Conservation (phyloP, 2,113 vertebrate species). For the Calyptomena viridis region DNA sequence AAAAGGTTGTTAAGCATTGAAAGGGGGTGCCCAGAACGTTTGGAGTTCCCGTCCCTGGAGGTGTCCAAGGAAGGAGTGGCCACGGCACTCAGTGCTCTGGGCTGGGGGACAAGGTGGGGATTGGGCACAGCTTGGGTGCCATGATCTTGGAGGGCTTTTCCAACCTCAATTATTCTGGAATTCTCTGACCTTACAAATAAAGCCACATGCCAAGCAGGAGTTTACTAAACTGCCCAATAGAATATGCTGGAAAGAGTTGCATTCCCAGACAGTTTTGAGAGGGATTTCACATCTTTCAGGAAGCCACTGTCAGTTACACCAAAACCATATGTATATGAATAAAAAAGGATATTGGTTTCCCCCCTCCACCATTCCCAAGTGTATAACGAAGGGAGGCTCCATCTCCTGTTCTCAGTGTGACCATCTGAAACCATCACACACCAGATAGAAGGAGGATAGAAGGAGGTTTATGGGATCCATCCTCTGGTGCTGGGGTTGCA, state of each 20-base stretch:
- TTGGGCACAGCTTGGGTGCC: neutral
- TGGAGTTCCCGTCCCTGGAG: neutral
- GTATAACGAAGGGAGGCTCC: neutral
- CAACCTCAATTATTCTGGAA: neutral
- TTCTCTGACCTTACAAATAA: too few relatives aligned
- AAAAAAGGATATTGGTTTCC: neutral
- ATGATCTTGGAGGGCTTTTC: neutral
- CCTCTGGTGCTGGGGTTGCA: neutral
- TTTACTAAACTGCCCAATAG: neutral
- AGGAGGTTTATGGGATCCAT: neutral
- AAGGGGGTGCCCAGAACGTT: neutral
- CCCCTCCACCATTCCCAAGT: neutral
- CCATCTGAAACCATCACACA: rapidly evolving
- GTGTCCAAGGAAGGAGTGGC: neutral
- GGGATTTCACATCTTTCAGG: neutral
- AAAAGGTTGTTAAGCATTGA: neutral
- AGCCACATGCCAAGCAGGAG: too few relatives aligned
- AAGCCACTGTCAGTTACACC: too few relatives aligned
- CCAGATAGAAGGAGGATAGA: neutral
- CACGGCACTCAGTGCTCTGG: neutral
- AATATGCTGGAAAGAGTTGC: neutral
- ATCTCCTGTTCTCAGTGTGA: rapidly evolving
- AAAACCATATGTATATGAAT: too few relatives aligned
- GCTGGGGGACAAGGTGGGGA: neutral
- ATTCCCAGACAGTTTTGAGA: too few relatives aligned